Percentiles rank a stretch among this genome's conserved stretches.
These are phyloP conservation scores for Periophthalmus magnuspinnatus DNA, from an alignment of 2,797 vertebrate species.

Conservation along the genomic window DNA sequence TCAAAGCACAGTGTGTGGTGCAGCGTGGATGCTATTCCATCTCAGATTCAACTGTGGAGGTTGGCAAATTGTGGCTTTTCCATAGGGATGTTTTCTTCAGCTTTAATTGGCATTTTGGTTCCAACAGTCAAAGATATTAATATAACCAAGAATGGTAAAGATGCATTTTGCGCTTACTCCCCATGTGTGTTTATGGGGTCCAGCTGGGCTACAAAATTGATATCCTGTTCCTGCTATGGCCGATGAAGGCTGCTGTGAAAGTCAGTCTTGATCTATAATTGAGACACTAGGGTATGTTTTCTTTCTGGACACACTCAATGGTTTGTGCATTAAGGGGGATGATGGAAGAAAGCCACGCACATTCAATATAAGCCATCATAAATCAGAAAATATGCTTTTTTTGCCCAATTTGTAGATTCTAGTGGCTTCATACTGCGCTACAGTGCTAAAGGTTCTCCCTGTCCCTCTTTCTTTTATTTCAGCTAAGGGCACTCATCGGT, in stretches of 20 bases:
- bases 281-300: slow-evolving; percentile 76
- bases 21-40: slow-evolving; percentile 50
- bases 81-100: slow-evolving; percentile 54
- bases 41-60: slow-evolving; percentile 24
- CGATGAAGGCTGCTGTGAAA: slow-evolving; percentile 55
- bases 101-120: slow-evolving; percentile 62
- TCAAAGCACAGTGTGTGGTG: slow-evolving; percentile 60
- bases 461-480: slow-evolving; percentile 48
- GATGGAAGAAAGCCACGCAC: slow-evolving; percentile 75
- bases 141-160: slow-evolving; percentile 54
- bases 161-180: slow-evolving; percentile 37
- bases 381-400: slow-evolving; percentile 68
- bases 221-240: slow-evolving; percentile 71
- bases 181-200: background rate
- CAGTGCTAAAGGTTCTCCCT: slow-evolving; percentile 45
- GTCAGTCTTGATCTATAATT: slow-evolving; percentile 73
- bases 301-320: slow-evolving; percentile 73
- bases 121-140: slow-evolving; percentile 55
- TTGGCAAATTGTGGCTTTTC: slow-evolving; percentile 35
- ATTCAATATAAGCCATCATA: slow-evolving; percentile 63
- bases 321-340: slow-evolving; percentile 75
- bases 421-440: slow-evolving; percentile 45
- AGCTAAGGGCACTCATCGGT: slow-evolving; percentile 56
- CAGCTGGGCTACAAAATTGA: slow-evolving; percentile 64
- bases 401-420: slow-evolving; percentile 67